Conservation (phyloP, 2,888 invertebrate genomes). For the Cephus runcator region DNA sequence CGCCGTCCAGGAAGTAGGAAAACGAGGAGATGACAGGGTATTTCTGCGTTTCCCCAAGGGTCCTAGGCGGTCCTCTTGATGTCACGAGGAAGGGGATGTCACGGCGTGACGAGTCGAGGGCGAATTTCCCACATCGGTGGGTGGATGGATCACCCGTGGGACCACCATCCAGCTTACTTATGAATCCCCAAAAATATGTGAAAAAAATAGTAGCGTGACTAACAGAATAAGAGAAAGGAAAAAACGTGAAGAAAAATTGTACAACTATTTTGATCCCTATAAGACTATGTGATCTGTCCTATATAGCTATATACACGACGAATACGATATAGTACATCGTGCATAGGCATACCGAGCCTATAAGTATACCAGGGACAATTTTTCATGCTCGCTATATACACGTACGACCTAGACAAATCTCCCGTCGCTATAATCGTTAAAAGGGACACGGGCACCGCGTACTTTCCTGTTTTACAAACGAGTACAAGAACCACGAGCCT, state of each 20-base stretch:
- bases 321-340: neutral
- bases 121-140: conserved; percentile 43
- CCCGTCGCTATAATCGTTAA: neutral
- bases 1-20: conserved; percentile 30
- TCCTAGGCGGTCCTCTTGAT: conserved; percentile 25
- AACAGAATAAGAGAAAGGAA: neutral
- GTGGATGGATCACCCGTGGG: conserved; percentile 47
- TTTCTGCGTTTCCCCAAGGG: conserved; percentile 41
- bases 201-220: conserved; percentile 8
- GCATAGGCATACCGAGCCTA: neutral
- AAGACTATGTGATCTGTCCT: neutral
- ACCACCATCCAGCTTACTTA: conserved; percentile 39
- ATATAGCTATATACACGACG: neutral
- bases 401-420: neutral
- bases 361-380: neutral
- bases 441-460: neutral
- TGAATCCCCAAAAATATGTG: conserved; percentile 16
- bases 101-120: conserved; percentile 49
- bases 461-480: conserved; percentile 8
- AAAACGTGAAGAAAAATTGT: conserved; percentile 9
- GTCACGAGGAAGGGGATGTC: conserved; percentile 42
- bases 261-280: conserved; percentile 35
- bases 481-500: conserved; percentile 24
- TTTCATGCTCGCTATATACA: neutral
- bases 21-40: conserved; percentile 50